Evolutionary conservation across 2,113 vertebrate species (phyloP), one percentile per base, ranked within the genome.

Genomic region (Alosa alosa): DNA sequence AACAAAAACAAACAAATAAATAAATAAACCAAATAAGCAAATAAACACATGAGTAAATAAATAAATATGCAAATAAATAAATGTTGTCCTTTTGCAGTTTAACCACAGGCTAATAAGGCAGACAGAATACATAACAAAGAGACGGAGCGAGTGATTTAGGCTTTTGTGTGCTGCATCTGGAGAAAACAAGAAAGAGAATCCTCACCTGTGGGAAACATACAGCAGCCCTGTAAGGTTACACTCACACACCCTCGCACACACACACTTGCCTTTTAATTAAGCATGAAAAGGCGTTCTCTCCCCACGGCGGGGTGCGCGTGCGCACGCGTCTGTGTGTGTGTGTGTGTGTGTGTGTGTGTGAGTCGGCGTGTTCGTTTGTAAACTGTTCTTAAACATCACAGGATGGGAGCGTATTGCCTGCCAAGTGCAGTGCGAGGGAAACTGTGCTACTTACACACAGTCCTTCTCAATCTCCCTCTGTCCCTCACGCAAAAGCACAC

Each of bases 311-410:
- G 64, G 64, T 11, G 64, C 36, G 64, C 10, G 47, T 11, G 64
- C 36, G 64, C 10, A 44, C 68, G 36, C 60, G 81, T 68, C 83
- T 81, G 46, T 86, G 31, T 25, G 57, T 84, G 64, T 72, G 64
- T 31, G n/a, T 64, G 31, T n/a, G n/a, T 49, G 55, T 60, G 18
- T 60, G 55, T 60, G 60, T 64, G 64, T 72, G 64, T 31, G n/a
- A 52, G 75, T 83, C 39, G 75, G 47, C 68, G 36, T 60, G 81
- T 81, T 84, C 82, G 46, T 86, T 72, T 25, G 57, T 84, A 82
- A 83, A 64, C 47, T 82, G 81, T 83, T 72, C 36, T 72, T 72
- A 72, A 72, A 72, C 64, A 72, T 72, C 64, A 72, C 64, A 72
- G 64, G 25, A 36, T 72, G 25, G n/a, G 6, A 72, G 64, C 64